A percentile compares a stretch with the other conserved stretches of the same genome.
phyloP scores from a whole-genome alignment of 2,113 vertebrate genomes.

The Strigops habroptila region DNA sequence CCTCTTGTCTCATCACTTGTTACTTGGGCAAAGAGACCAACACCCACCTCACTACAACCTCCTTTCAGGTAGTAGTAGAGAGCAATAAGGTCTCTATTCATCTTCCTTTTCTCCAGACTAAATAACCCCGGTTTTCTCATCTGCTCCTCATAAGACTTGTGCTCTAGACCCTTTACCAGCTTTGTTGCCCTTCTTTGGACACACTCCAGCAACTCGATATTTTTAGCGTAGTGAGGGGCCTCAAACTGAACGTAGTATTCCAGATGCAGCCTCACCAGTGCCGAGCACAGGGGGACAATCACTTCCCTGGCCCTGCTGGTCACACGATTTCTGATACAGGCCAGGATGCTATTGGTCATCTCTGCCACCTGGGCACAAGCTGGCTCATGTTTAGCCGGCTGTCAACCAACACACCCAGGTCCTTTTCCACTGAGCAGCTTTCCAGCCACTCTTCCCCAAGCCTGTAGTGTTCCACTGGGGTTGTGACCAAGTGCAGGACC shows the following conservation, averaged over 20 bases:
- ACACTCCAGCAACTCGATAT: not conserved
- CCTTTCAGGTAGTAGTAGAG: not conserved
- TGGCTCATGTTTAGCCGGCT: not conserved
- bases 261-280: not conserved
- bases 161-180: not conserved
- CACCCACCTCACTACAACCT: not conserved
- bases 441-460: not conserved
- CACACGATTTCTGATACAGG: not conserved
- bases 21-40: not conserved
- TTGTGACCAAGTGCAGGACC: not conserved
- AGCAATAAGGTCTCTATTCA: not conserved
- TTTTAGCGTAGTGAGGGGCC: not conserved
- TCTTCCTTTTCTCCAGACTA: not conserved
- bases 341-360: not conserved
- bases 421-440: not conserved
- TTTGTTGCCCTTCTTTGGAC: not conserved
- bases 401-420: not conserved
- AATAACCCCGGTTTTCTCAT: not conserved
- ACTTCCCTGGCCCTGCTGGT: not conserved
- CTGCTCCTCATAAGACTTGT: not conserved
- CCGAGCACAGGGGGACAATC: not conserved
- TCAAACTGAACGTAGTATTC: not conserved
- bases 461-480: not conserved
- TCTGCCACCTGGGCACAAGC: not conserved
- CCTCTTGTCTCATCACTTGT: not conserved